These are phyloP conservation scores for Caenorhabditis parvicauda DNA, from an alignment of 2,888 invertebrate species.

Conservation along the genomic window DNA sequence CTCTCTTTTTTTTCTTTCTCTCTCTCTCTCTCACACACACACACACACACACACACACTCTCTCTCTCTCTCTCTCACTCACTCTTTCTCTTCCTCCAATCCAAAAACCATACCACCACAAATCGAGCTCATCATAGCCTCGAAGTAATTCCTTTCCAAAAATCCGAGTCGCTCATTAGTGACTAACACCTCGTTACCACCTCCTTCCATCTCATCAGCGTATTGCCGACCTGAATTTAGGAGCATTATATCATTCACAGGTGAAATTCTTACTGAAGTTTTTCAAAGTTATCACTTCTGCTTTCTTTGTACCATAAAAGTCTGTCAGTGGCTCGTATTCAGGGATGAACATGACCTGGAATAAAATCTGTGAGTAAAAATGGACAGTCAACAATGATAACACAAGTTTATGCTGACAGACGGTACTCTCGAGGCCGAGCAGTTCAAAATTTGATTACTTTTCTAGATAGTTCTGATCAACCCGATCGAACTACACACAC, in stretches of 20 bases:
- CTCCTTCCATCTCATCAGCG: conserved; percentile 26
- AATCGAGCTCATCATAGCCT: conserved; percentile 22
- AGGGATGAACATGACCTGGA: conserved; percentile 47
- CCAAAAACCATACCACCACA: conserved; percentile 32
- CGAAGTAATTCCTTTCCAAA: conserved; percentile 33
- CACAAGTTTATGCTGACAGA: no score
- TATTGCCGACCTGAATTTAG: conserved; percentile 16
- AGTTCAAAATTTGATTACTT: neutral
- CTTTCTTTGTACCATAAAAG: conserved; percentile 47
- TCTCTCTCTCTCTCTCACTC: no score
- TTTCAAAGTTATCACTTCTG: conserved; percentile 50
- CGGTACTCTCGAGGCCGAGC: neutral
- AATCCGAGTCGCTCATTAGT: conserved; percentile 17
- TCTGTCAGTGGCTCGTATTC: conserved; percentile 31
- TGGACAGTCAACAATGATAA: no score
- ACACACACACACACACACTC: no score
- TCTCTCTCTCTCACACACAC: no score
- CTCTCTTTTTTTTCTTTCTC: no score
- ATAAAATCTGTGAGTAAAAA: neutral
- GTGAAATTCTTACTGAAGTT: conserved; percentile 31
- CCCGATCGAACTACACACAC: no score
- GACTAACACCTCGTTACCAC: conserved; percentile 13
- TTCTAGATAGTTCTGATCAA: neutral
- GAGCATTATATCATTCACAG: neutral
- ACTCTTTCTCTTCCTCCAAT: no score